Base-by-base conservation (phyloP, 1,140 invertebrate genomes). In the Drosophila dunni region DNA sequence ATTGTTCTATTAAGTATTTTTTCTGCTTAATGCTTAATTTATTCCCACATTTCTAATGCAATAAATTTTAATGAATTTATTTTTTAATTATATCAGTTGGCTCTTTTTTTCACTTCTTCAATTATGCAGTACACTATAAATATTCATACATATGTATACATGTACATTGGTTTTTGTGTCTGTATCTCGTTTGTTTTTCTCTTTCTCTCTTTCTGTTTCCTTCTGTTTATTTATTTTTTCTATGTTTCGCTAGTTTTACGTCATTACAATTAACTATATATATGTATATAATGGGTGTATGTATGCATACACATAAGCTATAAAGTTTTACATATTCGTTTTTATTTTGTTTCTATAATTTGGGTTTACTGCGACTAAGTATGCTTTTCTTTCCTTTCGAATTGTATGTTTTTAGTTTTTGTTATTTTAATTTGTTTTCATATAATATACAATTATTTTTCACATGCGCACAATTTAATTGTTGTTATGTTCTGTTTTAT, bases 51-150 rank as follows among this genome's bases (percentile, higher is more conserved):
- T 76, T 79, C 83, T 75, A 86, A 88, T 81, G 68, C 76, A 69
- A 77, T 88, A 62, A 72, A 76, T 62, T 74, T 70, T 54, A 72
- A 77, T 83, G 63, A 69, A 64, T 69, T 86, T 74, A 58, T 56
- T 58, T 76, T 82, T 79, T 73, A 80, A 78, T 77, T 77, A 71
- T 54, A 63, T 78, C 42, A 15, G 71, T 68, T 71, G 38, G 3
- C 29, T 44, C 48, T 36, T 45, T 68, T 68, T 53, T 50, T 46
- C 53, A 48, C 20, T 48, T 69, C 62, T 75, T 78, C 67, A 62
- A 75, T 81, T 88, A 88, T 86, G 75, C 71, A 73, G 79, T 76
- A 76, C 76, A 68, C 72, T 82, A 71, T 82, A 86, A 79, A 53
- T 78, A 63, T 69, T 44, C 65, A 86, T 78, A 69, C 70, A 68